phyloP scores from a whole-genome alignment of 1,140 invertebrate species.

The Eriocheir sinensis region DNA sequence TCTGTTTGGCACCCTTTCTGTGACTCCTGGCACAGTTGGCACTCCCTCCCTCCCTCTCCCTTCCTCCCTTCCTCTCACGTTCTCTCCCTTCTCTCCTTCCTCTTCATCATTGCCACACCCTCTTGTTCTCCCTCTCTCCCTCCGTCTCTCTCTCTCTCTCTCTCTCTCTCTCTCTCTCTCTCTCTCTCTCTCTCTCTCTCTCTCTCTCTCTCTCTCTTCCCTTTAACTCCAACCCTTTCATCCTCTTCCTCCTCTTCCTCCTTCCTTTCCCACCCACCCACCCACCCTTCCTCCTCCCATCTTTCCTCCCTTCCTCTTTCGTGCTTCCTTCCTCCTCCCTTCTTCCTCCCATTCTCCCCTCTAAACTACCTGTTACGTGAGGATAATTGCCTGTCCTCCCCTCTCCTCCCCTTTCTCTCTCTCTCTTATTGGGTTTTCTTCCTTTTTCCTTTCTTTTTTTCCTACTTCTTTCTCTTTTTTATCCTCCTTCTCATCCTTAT shows the following conservation, averaged over 20 bases:
- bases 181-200: neutral
- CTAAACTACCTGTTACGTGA: no score
- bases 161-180: neutral
- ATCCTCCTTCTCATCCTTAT: no score
- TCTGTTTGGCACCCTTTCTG: neutral
- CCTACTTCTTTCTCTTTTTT: no score
- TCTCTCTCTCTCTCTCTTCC: neutral
- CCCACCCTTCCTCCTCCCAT: neutral
- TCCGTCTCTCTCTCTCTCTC: neutral
- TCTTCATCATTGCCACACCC: neutral
- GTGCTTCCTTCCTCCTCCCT: neutral
- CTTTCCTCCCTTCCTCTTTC: neutral
- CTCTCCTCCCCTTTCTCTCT: no score
- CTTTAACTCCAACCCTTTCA: neutral
- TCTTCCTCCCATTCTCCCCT: neutral
- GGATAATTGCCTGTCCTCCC: no score
- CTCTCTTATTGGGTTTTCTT: no score
- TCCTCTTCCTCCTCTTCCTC: neutral
- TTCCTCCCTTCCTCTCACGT: neutral
- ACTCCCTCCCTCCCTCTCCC: slow-evolving; percentile 29
- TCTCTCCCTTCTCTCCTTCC: neutral
- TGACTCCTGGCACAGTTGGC: slow-evolving; percentile 20
- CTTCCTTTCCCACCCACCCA: neutral
- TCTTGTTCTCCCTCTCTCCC: neutral
- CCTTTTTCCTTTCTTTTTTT: no score